A percentile compares a stretch with the other conserved stretches of the same genome.
phyloP scores from a whole-genome alignment of 2,113 vertebrate genomes.

The Notothenia rossii region DNA sequence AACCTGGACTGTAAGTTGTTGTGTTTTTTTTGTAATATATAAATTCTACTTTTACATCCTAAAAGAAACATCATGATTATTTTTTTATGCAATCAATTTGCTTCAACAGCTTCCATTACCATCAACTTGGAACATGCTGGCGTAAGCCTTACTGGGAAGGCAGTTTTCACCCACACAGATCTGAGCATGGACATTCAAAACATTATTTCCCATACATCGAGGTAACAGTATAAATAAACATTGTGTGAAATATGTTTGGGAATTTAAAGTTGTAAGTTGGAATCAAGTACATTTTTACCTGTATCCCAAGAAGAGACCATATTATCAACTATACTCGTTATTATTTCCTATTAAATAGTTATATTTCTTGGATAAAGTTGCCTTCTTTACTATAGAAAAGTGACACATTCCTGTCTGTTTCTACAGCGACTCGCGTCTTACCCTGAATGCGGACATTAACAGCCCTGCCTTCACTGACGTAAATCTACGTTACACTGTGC shows the following conservation, averaged over 20 bases:
- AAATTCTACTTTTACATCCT: background rate
- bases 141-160: background rate
- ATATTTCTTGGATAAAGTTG: background rate
- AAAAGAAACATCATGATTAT: background rate
- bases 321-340: background rate
- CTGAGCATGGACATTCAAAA: constrained; percentile 75
- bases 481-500: constrained; percentile 22
- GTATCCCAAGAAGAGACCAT: background rate
- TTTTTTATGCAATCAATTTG: background rate
- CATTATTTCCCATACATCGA: constrained; percentile 53
- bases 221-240: constrained; percentile 2
- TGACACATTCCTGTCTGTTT: background rate
- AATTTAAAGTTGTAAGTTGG: background rate
- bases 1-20: constrained; percentile 74
- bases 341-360: background rate
- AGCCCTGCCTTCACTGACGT: constrained; percentile 27
- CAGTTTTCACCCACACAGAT: constrained; percentile 13
- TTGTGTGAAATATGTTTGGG: background rate
- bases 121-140: constrained; percentile 2
- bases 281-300: background rate
- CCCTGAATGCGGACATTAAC: constrained; percentile 16
- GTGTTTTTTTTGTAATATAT: background rate
- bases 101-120: constrained; percentile 12
- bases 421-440: constrained; percentile 9
- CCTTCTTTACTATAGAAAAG: background rate